Base-by-base conservation (phyloP, 2,113 vertebrate species). In the Bubalus kerabau region DNA sequence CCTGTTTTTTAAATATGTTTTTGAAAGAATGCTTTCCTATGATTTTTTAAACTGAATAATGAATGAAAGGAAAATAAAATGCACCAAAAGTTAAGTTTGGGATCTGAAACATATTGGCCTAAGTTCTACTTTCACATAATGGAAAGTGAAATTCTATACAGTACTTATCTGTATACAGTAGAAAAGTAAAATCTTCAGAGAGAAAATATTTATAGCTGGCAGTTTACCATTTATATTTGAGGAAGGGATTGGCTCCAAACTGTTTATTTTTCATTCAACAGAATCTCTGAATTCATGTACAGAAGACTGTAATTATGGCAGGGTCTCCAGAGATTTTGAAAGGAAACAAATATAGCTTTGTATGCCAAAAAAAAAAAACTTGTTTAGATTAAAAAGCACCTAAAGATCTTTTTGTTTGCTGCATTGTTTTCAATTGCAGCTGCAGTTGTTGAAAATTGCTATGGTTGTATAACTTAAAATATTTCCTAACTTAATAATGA, bases 221-320 rank as follows among this genome's bases (percentile, higher is more conserved):
- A 86, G 46, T 59, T 71, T 86, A 59, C 57, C 57, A 60, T 60
- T 60, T 48, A 13, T 59, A n/a, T 67, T 62, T 46, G 23, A 90
- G 67, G 59, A 86, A 90, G 50, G n/a, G 81, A 87, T 91, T 96
- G 19, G 60, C 8, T 83, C 54, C 40, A 87, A 91, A 87, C 59
- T 91, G 23, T 82, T 86, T 74, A 46, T 46, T 95, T 97, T 94
- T 86, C 15, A 95, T 76, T 95, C 28, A 91, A 57, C 48, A 87
- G 24, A 91, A 62, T 56, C 54, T 92, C 30, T 95, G 82, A 81
- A 62, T 95, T 90, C 80, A 48, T 48, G 56, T 90, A 80, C 36
- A 56, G 46, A 87, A 82, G 30, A 48, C 60, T 95, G 50, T 82
- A 52, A n/a, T 95, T 95, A 82, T 40, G 59, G 30, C 43, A 21